Percentiles rank a stretch among this genome's conserved stretches.
Conservation (phyloP, 2,888 invertebrate genomes). For the Erpobdella octoculata region DNA sequence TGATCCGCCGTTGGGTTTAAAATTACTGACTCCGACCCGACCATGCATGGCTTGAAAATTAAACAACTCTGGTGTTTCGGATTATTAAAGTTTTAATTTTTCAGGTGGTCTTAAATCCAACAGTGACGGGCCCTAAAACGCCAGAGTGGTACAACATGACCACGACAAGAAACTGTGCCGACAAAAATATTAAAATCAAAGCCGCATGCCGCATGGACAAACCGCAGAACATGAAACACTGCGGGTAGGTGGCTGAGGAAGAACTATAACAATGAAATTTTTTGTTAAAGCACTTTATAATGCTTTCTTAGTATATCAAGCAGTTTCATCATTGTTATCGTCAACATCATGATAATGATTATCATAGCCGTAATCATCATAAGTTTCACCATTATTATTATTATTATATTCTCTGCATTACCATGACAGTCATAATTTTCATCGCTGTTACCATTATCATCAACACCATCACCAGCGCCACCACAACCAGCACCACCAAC, state of each 20-base stretch:
- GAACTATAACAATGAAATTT: neutral
- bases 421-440: neutral
- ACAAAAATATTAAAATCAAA: slow-evolving; percentile 73
- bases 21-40: no score
- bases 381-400: neutral
- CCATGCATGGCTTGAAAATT: no score
- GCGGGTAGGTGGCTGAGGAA: slow-evolving; percentile 63
- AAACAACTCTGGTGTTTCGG: no score
- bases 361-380: neutral
- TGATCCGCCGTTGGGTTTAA: no score
- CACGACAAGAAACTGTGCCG: slow-evolving; percentile 77
- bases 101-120: slow-evolving; percentile 55
- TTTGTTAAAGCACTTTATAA: no score
- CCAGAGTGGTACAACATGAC: slow-evolving; percentile 95
- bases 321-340: neutral
- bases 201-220: slow-evolving; percentile 98
- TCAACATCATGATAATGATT: neutral
- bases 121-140: slow-evolving; percentile 52
- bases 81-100: no score
- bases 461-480: neutral
- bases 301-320: no score
- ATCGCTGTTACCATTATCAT: neutral
- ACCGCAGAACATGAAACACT: slow-evolving; percentile 97
- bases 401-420: neutral
- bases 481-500: neutral